Conservation (phyloP, 2,888 invertebrate species). For the Eurytoma adleriae region DNA sequence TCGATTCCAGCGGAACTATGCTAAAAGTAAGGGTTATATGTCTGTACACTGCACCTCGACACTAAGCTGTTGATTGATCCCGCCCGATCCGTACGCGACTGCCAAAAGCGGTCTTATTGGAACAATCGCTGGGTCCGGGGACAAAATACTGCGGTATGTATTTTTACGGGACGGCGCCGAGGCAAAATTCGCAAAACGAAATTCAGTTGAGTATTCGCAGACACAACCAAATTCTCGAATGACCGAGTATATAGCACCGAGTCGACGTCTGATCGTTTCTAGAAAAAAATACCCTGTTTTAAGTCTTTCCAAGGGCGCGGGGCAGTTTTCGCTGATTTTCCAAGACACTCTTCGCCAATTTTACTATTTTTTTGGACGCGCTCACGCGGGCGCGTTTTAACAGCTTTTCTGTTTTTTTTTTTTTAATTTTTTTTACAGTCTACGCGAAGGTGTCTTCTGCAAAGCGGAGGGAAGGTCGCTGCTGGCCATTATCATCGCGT, state of each 20-base stretch:
- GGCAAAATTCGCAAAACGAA: background rate
- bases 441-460: no score
- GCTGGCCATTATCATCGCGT: slow-evolving; percentile 2
- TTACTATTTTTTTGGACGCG: slow-evolving; percentile 33
- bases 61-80: slow-evolving; percentile 52
- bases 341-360: slow-evolving; percentile 18
- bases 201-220: no score
- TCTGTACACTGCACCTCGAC: background rate
- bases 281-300: slow-evolving; percentile 50
- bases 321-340: slow-evolving; percentile 26
- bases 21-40: no score
- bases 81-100: slow-evolving; percentile 70
- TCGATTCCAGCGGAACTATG: no score
- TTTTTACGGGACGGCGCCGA: slow-evolving; percentile 53
- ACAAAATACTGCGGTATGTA: slow-evolving; percentile 62
- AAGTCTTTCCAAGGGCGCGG: slow-evolving; percentile 52
- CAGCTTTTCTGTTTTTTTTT: slow-evolving; percentile 21
- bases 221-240: background rate
- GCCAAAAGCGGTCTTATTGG: slow-evolving; percentile 74
- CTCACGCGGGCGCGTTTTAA: slow-evolving; percentile 6
- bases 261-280: slow-evolving; percentile 7
- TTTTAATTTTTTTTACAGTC: background rate
- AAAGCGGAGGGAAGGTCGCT: slow-evolving; percentile 12
- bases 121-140: slow-evolving; percentile 68
- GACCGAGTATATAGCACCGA: background rate